phyloP scores from a whole-genome alignment of 2,113 vertebrate species.

The Brachyhypopomus occidentalis region DNA sequence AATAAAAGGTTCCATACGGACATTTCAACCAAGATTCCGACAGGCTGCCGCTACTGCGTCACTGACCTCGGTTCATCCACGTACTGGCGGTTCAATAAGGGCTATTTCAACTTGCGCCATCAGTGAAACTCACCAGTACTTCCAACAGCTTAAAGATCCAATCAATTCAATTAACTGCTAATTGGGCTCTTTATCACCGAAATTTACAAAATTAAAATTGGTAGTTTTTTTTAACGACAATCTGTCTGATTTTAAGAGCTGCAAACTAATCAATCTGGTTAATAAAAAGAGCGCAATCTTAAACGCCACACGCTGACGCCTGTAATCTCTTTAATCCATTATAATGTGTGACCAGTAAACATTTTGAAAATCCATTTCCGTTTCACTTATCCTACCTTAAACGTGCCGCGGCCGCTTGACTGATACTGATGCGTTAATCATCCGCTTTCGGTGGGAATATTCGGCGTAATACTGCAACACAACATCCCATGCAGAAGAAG shows the following conservation, averaged over 20 bases:
- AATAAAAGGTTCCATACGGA: neutral
- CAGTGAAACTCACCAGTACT: constrained; percentile 14
- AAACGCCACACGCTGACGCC: neutral
- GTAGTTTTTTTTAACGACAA: neutral
- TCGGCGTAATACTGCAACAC: neutral
- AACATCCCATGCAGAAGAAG: no score
- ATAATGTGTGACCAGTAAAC: neutral
- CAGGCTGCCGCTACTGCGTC: constrained; percentile 47
- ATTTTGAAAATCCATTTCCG: neutral
- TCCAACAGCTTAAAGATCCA: neutral
- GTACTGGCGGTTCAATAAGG: constrained; percentile 10
- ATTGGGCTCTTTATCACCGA: neutral
- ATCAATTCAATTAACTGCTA: constrained; percentile 7
- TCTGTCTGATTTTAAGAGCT: neutral
- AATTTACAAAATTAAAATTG: neutral
- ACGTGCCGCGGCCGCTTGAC: no score
- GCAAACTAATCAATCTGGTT: constrained; percentile 13
- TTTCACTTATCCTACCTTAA: neutral
- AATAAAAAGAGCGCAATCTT: neutral
- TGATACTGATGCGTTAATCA: neutral
- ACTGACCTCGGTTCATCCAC: constrained; percentile 67
- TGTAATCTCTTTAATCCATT: neutral
- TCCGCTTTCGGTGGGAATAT: neutral
- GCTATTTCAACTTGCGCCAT: constrained; percentile 20
- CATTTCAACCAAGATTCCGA: constrained; percentile 47